A percentile compares a stretch with the other conserved stretches of the same genome.
These are phyloP conservation scores for Macaca fascicularis DNA, from an alignment of 2,113 vertebrate species.

Conservation along the genomic window T2T-MFA8v1.1 NC_088380.1:15503001-15503500, in stretches of 20 bases:
- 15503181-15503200: not conserved
- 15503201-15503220: not conserved
- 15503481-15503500: not conserved
- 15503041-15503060: not conserved
- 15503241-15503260: not conserved
- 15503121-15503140: not conserved
- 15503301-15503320: not conserved
- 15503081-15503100: not conserved
- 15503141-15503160: not conserved
- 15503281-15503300: not conserved
- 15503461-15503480: not conserved
- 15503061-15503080: not conserved
- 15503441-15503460: not conserved
- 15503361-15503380: not conserved
- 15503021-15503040: not conserved
- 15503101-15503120: not conserved
- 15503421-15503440: not conserved
- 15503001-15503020: not conserved
- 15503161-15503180: not conserved
- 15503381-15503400: not conserved
- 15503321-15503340: not conserved
- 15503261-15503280: accelerated
- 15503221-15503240: not conserved
- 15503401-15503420: not conserved
- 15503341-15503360: not conserved